Evolutionary conservation across 1,140 invertebrate species (phyloP), one percentile per base, ranked within the genome.

Genomic region (Panagrolaimus sp.): DNA sequence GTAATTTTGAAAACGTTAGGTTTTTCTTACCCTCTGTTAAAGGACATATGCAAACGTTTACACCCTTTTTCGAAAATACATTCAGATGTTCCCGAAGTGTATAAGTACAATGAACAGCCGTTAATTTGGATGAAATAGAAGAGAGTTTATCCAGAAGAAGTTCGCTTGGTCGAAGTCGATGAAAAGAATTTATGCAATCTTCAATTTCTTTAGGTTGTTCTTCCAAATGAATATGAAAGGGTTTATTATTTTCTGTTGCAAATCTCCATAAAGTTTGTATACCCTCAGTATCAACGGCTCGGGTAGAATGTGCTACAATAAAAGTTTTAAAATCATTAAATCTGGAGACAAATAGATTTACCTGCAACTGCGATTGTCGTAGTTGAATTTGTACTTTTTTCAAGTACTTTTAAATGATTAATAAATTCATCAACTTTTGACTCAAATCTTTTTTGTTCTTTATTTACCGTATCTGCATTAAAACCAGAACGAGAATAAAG

Each of bases 201-300:
- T 71, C 32, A 47, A 82, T 71, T 64, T 82, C 80, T 28, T 76
- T 77, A 12, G 80, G 80, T 62, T 82, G 80, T 67, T 82, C 80
- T 65, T 82, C 80, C 44, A 82, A 68, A 67, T 82, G 80, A 32
- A 83, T 72, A 66, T 82, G 80, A 43, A 82, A 77, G 10, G 81
- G 74, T 7, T 75, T 55, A 12, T 66, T 68, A 1, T 73, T n/a
- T 38, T 62, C 38, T 2, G 17, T 45, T 2, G 79, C 75, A 64
- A 46, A 81, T 46, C 78, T 52, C n/a, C 63, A 71, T 12, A 82
- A 47, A 67, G 64, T 48, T 15, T 66, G 45, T n/a, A 76, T 68
- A 55, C 67, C 64, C 7, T 73, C 62, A 8, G 72, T 47, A 14
- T 68, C 58, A 21, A 83, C 80, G 21, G 80, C 81, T 47, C 80